Conservation (phyloP, 2,888 invertebrate genomes). For the Himalopsyche tibetana region DNA sequence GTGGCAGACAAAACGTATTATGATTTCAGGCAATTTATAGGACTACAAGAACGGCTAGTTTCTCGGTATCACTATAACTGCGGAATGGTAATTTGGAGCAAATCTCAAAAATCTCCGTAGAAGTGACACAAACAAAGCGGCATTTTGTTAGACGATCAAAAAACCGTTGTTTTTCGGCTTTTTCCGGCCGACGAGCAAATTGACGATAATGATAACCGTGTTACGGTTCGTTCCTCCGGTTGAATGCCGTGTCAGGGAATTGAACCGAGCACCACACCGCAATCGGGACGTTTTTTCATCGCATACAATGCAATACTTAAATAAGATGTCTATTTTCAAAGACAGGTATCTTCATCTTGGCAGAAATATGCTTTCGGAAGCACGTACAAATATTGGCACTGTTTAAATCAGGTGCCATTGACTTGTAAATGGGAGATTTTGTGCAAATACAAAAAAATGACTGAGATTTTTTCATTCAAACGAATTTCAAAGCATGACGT, state of each 20-base stretch:
- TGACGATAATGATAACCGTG: slow-evolving; percentile 51
- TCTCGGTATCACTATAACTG: not conserved
- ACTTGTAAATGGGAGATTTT: not conserved
- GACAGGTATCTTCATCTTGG: slow-evolving; percentile 6
- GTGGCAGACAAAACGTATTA: too few relatives aligned
- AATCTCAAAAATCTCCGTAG: slow-evolving; percentile 17
- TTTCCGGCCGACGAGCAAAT: slow-evolving; percentile 49
- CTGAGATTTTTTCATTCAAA: too few relatives aligned
- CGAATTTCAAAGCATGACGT: too few relatives aligned
- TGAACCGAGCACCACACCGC: slow-evolving; percentile 23
- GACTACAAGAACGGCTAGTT: not conserved
- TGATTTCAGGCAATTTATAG: too few relatives aligned
- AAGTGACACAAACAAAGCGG: slow-evolving; percentile 56
- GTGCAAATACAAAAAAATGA: not conserved
- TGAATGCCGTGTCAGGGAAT: slow-evolving; percentile 15
- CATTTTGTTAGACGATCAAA: slow-evolving; percentile 51
- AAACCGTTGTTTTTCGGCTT: slow-evolving; percentile 56
- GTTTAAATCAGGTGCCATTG: not conserved
- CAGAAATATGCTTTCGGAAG: not conserved
- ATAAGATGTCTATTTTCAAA: slow-evolving; percentile 17
- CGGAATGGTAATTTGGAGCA: not conserved
- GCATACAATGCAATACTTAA: not conserved
- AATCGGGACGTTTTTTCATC: slow-evolving; percentile 25
- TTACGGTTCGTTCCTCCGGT: slow-evolving; percentile 49
- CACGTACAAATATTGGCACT: slow-evolving; percentile 16